Conservation (phyloP, 1,140 invertebrate genomes). For the Nixonia krombeini region DNA sequence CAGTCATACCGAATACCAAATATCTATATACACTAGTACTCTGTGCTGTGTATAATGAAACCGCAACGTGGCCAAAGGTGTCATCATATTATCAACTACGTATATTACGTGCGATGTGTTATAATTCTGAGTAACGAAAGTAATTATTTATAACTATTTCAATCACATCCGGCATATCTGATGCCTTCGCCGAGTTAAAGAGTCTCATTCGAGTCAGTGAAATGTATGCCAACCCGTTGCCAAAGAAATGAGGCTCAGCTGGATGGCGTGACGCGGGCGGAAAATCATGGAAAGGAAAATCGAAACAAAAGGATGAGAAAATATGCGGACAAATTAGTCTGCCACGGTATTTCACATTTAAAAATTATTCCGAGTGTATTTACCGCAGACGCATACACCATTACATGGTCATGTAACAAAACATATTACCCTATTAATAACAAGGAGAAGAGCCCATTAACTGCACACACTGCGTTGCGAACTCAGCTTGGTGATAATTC, state of each 20-base stretch:
- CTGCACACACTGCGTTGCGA: slow-evolving; percentile 33
- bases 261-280: no score
- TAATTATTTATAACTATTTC: no score
- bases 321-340: slow-evolving; percentile 24
- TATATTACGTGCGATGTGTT: not conserved
- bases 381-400: slow-evolving; percentile 17
- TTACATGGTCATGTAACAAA: slow-evolving; percentile 28
- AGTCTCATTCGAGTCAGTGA: slow-evolving; percentile 9
- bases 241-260: no score
- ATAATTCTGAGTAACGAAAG: no score
- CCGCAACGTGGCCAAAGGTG: not conserved
- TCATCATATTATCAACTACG: not conserved
- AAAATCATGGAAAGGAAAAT: slow-evolving; percentile 7
- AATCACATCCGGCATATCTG: no score
- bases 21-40: not conserved
- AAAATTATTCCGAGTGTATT: slow-evolving; percentile 34
- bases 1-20: slow-evolving; percentile 1
- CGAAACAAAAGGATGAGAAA: slow-evolving; percentile 5
- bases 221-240: no score
- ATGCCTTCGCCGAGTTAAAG: not conserved
- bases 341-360: slow-evolving; percentile 30
- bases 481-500: slow-evolving; percentile 35
- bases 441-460: slow-evolving; percentile 30
- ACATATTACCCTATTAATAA: slow-evolving; percentile 37
- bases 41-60: slow-evolving; percentile 5